These are phyloP conservation scores for Myotis lucifugus DNA, from an alignment of 2,113 vertebrate species.

Conservation along the genomic window DNA sequence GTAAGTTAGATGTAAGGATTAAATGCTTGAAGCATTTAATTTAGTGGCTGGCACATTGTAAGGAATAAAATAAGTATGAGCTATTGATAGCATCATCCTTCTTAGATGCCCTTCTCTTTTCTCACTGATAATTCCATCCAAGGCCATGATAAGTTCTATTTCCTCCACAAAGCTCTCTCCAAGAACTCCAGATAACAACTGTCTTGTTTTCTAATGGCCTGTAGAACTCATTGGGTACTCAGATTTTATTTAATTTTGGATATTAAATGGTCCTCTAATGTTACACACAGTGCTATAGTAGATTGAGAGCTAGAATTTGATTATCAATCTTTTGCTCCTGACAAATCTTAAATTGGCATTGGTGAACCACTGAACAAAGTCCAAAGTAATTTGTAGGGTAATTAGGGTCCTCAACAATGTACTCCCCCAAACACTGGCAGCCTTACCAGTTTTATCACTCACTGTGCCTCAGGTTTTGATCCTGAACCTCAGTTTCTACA, in stretches of 20 bases:
- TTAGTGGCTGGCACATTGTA: not conserved
- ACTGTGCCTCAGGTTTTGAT: not conserved
- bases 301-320: not conserved
- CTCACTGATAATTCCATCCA: not conserved
- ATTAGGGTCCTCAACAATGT: not conserved
- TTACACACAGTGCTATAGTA: not conserved
- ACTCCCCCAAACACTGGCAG: not conserved
- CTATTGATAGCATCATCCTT: not conserved
- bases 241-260: conserved; percentile 47
- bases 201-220: not conserved
- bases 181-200: not conserved
- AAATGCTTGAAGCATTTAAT: not conserved
- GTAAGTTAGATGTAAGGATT: not conserved
- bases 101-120: not conserved
- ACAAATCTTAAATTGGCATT: not conserved
- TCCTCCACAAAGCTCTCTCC: not conserved
- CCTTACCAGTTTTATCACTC: not conserved
- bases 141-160: not conserved
- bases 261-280: conserved; percentile 16
- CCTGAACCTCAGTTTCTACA: not conserved
- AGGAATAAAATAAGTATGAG: conserved; percentile 16
- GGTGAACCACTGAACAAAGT: not conserved
- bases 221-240: not conserved
- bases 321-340: conserved; percentile 17
- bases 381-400: not conserved